Base-by-base conservation (phyloP, 2,888 invertebrate species). In the Melanchra persicariae region DNA sequence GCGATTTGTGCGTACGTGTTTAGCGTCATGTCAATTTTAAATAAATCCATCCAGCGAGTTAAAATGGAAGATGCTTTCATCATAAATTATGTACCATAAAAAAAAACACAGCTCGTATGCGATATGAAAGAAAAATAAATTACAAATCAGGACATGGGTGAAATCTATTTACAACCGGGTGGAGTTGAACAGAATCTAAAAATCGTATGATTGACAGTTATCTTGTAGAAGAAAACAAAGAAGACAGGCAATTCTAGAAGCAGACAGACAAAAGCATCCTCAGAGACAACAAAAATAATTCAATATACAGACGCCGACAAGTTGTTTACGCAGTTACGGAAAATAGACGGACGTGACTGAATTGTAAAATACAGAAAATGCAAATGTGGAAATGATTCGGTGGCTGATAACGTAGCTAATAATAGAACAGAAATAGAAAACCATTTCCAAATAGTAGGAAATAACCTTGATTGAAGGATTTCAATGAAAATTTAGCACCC, bases 381-480 rank as follows among this genome's bases (percentile, higher is more conserved):
- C 24, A 40, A 75, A 76, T 65, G 57, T 47, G 26, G 40, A 68
- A 65, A 62, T 58, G 79, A 82, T 82, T 57, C 17, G 34, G 37
- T 40, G 54, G 45, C 65, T 60, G 83, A 82, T 82, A 75, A 64
- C 30, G 45, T 17, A 64, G 51, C 76, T 81, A 79, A 79, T 37
- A 79, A 79, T 82, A 82, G 75, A 62, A 12, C 4, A 37, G 47
- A 47, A 71, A 68, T 51, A 65, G 66, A 79, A 82, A 82, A 61
- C 5, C 54, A 72, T 72, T 83, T 61, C 69, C 64, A 82, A 82
- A 79, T 54, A 37, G 65, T 51, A 79, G 72, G 77, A 83, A 81
- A 73, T 45, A 60, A 40, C 83, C 80, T 80, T 68, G 72, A 63
- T 51, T n/a, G n/a, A 59, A 45, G 37, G n/a, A 49, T 68, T 70